phyloP scores from a whole-genome alignment of 2,797 vertebrate species.

The Pseudomugil gertrudae region DNA sequence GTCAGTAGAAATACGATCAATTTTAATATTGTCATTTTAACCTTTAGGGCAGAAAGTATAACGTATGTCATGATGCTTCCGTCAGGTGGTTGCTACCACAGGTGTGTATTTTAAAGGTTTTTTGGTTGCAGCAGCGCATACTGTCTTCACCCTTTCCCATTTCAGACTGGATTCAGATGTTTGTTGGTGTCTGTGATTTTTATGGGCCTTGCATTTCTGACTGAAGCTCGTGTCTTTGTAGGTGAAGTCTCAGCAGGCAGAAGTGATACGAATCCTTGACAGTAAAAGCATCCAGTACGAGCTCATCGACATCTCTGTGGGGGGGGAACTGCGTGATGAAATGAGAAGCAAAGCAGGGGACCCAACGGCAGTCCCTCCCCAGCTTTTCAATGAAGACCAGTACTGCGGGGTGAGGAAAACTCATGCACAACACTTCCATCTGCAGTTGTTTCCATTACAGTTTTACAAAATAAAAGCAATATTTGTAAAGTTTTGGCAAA shows the following conservation, averaged over 20 bases:
- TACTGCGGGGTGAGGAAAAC: slow-evolving; percentile 91
- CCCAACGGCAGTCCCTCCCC: slow-evolving; percentile 90
- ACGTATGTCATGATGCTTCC: too few relatives aligned
- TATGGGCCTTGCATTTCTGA: not conserved
- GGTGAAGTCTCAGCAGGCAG: slow-evolving; percentile 95
- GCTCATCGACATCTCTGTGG: slow-evolving; percentile 92
- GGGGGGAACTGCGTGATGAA: slow-evolving; percentile 88
- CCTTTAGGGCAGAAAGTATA: too few relatives aligned
- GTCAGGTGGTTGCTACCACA: too few relatives aligned
- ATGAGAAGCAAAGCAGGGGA: slow-evolving; percentile 92
- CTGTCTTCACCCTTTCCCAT: too few relatives aligned
- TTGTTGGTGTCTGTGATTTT: too few relatives aligned
- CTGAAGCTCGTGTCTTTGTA: slow-evolving; percentile 48
- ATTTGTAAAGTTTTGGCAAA: not conserved
- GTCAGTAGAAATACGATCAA: too few relatives aligned
- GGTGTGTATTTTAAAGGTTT: too few relatives aligned
- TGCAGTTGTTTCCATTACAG: not conserved
- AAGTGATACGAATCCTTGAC: slow-evolving; percentile 92
- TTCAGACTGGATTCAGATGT: too few relatives aligned
- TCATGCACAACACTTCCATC: not conserved
- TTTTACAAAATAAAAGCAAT: too few relatives aligned
- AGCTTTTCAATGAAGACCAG: slow-evolving; percentile 93
- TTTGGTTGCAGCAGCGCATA: too few relatives aligned
- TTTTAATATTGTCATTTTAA: too few relatives aligned
- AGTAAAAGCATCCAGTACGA: slow-evolving; percentile 92